phyloP scores from a whole-genome alignment of 2,888 invertebrate species.

The Acanthosepion esculentum region DNA sequence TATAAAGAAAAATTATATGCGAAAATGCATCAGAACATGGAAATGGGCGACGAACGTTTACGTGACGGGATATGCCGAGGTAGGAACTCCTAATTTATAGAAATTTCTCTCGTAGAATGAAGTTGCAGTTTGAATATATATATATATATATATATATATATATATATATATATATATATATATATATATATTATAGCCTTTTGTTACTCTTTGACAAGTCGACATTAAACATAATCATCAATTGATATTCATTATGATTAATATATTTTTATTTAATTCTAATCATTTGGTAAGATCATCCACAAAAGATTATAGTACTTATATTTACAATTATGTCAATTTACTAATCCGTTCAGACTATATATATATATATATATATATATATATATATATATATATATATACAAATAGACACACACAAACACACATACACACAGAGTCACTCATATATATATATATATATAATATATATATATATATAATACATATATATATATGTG shows the following conservation, averaged over 20 bases:
- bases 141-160: neutral
- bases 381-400: neutral
- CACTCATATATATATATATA: neutral
- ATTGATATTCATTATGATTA: neutral
- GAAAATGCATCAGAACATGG: neutral
- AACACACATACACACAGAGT: neutral
- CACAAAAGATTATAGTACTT: neutral
- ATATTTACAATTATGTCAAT: neutral
- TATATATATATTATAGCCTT: neutral
- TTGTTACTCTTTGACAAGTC: neutral
- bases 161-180: neutral
- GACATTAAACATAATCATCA: neutral
- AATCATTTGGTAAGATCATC: too few species aligned
- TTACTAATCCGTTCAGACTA: neutral
- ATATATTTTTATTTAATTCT: neutral
- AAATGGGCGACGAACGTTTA: neutral
- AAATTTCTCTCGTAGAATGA: neutral
- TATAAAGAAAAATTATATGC: neutral
- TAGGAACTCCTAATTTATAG: neutral
- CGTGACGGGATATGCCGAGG: conserved; percentile 33
- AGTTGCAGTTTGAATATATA: neutral
- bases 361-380: neutral
- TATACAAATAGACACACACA: neutral
- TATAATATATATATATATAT: too few species aligned
- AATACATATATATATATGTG: too few species aligned